Percentiles rank a stretch among this genome's conserved stretches.
phyloP scores from a whole-genome alignment of 2,797 vertebrate genomes.

The Sternarchorhynchus goeldii region DNA sequence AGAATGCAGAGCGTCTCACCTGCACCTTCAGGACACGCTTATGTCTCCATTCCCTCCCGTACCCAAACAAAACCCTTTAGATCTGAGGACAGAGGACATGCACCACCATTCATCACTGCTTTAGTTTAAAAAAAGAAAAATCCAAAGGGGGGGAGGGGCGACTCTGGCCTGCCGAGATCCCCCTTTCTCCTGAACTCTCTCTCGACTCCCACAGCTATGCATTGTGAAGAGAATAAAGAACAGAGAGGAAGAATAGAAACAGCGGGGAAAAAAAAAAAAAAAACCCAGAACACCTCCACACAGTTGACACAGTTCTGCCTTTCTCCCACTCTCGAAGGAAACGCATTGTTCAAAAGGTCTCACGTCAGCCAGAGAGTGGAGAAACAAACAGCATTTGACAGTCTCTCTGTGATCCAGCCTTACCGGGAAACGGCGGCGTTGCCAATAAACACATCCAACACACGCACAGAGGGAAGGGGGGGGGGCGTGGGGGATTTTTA shows the following conservation, averaged over 20 bases:
- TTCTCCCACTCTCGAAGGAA: slow-evolving; percentile 22
- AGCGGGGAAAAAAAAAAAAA: no score
- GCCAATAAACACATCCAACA: slow-evolving; percentile 32
- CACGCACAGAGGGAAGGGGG: background rate
- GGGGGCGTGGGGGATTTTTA: no score
- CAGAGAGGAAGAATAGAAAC: background rate
- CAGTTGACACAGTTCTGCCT: slow-evolving; percentile 7
- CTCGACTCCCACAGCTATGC: background rate
- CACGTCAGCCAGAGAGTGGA: background rate
- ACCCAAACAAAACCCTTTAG: background rate
- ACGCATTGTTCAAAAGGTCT: slow-evolving; percentile 18
- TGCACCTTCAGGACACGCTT: background rate
- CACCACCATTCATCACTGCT: no score
- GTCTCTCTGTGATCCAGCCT: slow-evolving; percentile 1
- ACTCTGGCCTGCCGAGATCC: no score
- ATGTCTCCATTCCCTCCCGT: background rate
- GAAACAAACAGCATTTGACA: slow-evolving; percentile 26
- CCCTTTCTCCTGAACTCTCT: background rate
- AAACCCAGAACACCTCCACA: background rate
- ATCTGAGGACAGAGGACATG: background rate
- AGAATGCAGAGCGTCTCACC: background rate
- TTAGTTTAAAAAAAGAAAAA: no score
- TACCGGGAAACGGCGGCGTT: background rate
- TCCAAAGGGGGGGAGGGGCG: no score
- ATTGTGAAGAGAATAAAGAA: background rate